Base-by-base conservation (phyloP, 2,888 invertebrate genomes). In the Limnephilus lunatus region DNA sequence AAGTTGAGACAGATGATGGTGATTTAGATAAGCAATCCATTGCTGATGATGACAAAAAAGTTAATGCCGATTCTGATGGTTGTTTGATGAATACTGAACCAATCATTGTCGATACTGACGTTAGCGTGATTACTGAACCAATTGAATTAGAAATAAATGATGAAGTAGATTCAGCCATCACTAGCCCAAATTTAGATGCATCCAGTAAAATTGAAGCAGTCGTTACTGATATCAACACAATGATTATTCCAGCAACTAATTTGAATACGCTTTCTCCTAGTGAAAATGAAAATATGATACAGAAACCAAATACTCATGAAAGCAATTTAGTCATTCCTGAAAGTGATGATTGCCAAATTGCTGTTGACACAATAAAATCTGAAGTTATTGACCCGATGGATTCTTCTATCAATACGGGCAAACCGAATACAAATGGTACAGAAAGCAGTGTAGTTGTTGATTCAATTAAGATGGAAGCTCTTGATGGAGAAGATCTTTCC, bases 231-330 rank as follows among this genome's bases (percentile, higher is more conserved):
- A 25, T 68, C 25, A 68, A 68, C 53, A 19, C 53, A 53, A 53
- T 7, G 53, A 53, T 19, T 68, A 68, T 68, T 68, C 25, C 25
- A 25, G 7, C 25, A 68, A 68, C 68, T 68, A 68, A 68, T 68
- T 68, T 68, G 68, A 25, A 68, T 9, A 68, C 68, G n/a, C 35
- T 35, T 35, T 32, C 31, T 83, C 7, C 83, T 83, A 91, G 85
- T 30, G 48, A 91, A 68, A 91, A 91, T 68, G 91, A 91, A 30
- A 85, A 80, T 35, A 53, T 68, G 68, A n/a, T 85, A 90, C 39
- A 35, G 83, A 83, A 83, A 83, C 83, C 35, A 35, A 83, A 25
- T 32, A 39, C 32, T 25, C 32, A 32, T 83, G 25, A 25, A 68
- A 25, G 9, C 15, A 15, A 32, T 39, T 83, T 39, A 83, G 83